Evolutionary conservation across 2,888 invertebrate species (phyloP), one percentile per base, ranked within the genome.

Genomic region (Tethea ocularis): DNA sequence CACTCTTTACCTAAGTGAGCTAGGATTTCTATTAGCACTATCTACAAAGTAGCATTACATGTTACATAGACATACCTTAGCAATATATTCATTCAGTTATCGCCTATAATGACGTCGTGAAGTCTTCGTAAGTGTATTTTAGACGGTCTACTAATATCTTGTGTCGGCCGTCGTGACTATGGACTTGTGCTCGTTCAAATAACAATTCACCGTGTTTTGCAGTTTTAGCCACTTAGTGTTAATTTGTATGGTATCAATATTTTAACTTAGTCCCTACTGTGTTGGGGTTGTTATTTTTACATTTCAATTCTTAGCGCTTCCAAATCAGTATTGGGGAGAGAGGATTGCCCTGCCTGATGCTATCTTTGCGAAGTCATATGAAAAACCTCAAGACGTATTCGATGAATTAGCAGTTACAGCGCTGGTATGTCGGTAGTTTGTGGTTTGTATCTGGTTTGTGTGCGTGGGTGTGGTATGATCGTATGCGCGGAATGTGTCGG

Each of bases 401-500:
- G 59, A 60, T 62, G 65, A 57, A 66, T 68, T 65, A 66, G 62
- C 57, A 62, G 65, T 62, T 68, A 69, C 64, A 20, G 46, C 46
- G 10, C 20, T 10, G 20, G 46, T 15, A 46, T 63, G 59, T 67
- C 66, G 58, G 66, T 64, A 63, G 63, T 68, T 71, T 71, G 73
- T 66, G 75, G 74, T 68, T 66, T 66, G 64, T 65, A 59, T 72
- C 66, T 71, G 67, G 77, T 68, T 60, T 65, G 58, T 60, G 70
- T 60, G 76, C 74, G 77, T 78, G 77, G 77, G 77, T 67, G 77
- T 65, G 71, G 72, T 75, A 70, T 67, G 74, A 73, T 70, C 70
- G 71, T 72, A 74, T 78, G 80, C 73, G 65, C 63, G 82, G 82
- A 82, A 84, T 83, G 79, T 68, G 70, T 68, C 68, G 56, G 22